Evolutionary conservation across 2,113 vertebrate genomes (phyloP).

Genomic region (Manacus vitellinus): DNA sequence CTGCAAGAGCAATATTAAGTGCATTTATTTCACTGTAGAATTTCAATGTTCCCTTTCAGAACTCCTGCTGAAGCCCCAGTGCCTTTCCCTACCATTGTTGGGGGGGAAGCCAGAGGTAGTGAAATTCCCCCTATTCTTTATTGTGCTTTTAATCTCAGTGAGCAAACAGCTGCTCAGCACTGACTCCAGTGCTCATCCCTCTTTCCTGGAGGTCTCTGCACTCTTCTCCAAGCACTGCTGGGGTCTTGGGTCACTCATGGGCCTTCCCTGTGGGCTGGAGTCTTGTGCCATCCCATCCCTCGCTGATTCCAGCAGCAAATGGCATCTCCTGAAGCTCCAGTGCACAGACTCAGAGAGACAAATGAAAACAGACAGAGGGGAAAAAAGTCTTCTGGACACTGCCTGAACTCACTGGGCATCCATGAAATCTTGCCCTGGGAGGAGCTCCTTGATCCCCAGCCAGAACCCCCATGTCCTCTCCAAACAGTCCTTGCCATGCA

Average conservation of each 20-base stretch:
- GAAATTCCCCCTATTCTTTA: background rate
- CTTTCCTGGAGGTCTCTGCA: background rate
- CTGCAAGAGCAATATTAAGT: no score
- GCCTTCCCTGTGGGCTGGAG: background rate
- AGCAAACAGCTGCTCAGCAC: background rate
- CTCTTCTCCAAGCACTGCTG: rapidly evolving
- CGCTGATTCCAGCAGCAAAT: background rate
- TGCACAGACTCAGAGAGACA: background rate
- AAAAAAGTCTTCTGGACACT: background rate
- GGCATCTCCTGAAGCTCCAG: background rate
- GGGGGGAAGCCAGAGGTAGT: background rate
- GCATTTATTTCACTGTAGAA: background rate
- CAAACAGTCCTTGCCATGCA: no score
- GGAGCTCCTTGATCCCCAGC: background rate
- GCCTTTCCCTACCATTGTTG: background rate
- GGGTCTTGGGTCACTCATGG: background rate
- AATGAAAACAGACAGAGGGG: background rate
- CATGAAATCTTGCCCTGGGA: rapidly evolving
- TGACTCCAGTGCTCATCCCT: background rate
- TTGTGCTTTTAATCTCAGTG: background rate
- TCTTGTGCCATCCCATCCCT: background rate
- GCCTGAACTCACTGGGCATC: background rate
- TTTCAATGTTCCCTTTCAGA: background rate
- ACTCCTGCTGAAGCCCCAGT: background rate
- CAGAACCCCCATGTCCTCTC: background rate